Percentiles rank a stretch among this genome's conserved stretches.
phyloP scores from a whole-genome alignment of 2,888 invertebrate genomes.

The Priapulus caudatus region DNA sequence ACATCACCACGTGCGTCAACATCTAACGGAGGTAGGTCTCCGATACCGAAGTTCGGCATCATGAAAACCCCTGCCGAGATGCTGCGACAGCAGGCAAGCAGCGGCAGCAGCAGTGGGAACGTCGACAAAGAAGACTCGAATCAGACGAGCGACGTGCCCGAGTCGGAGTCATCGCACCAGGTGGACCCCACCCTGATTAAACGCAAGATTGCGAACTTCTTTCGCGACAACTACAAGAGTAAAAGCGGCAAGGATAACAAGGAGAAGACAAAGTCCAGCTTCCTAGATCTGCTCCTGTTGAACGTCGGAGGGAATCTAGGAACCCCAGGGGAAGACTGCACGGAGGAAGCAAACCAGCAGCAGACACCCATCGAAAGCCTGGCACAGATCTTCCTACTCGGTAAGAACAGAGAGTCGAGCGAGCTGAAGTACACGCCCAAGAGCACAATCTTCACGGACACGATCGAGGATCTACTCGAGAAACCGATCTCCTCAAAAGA shows the following conservation, averaged over 20 bases:
- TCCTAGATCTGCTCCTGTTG: background rate
- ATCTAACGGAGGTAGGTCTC: no score
- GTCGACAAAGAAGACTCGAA: no score
- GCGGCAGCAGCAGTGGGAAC: no score
- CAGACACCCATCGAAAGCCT: background rate
- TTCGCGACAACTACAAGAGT: background rate
- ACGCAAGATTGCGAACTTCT: background rate
- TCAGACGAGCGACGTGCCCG: no score
- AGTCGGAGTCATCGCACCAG: no score
- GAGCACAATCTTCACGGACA: background rate
- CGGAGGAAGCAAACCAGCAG: background rate
- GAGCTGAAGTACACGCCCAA: background rate
- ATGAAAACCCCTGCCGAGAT: no score
- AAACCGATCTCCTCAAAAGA: background rate
- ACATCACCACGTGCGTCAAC: no score
- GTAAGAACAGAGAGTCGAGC: background rate
- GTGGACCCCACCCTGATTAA: no score
- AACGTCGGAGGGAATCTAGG: background rate
- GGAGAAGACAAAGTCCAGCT: background rate
- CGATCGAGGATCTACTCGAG: conserved; percentile 1
- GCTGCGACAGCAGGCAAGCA: no score
- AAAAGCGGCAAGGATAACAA: background rate
- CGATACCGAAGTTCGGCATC: no score
- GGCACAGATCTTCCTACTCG: background rate
- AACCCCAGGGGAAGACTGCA: background rate